Conservation (phyloP, 2,113 vertebrate genomes). For the Rhabdomys dilectus region DNA sequence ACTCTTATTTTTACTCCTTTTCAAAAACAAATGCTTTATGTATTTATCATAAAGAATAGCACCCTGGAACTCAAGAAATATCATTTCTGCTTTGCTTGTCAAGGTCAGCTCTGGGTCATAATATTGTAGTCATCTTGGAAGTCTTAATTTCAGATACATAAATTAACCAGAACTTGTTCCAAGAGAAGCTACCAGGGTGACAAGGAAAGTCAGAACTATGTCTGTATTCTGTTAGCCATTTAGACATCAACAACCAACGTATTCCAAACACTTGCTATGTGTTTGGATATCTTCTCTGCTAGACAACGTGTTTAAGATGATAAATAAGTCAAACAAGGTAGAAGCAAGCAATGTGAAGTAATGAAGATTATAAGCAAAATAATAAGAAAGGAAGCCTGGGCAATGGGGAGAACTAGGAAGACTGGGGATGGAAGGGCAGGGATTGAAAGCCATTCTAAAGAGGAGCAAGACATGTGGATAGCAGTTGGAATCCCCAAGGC, state of each 20-base stretch:
- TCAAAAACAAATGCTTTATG: neutral
- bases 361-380: neutral
- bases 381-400: neutral
- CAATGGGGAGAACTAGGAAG: neutral
- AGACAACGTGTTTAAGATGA: neutral
- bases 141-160: slow-evolving; percentile 47
- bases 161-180: neutral
- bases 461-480: neutral
- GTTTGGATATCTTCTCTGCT: neutral
- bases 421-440: neutral
- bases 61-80: slow-evolving; percentile 1
- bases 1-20: neutral
- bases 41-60: neutral
- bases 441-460: neutral
- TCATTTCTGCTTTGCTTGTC: neutral
- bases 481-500: neutral
- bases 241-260: neutral
- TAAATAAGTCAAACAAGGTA: slow-evolving; percentile 25
- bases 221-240: neutral
- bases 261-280: neutral
- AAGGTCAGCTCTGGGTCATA: neutral
- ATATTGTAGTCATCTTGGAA: slow-evolving; percentile 4
- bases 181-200: neutral
- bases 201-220: neutral
- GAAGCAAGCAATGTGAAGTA: neutral